Evolutionary conservation across 2,797 vertebrate genomes (phyloP).

Genomic region (Betta splendens): DNA sequence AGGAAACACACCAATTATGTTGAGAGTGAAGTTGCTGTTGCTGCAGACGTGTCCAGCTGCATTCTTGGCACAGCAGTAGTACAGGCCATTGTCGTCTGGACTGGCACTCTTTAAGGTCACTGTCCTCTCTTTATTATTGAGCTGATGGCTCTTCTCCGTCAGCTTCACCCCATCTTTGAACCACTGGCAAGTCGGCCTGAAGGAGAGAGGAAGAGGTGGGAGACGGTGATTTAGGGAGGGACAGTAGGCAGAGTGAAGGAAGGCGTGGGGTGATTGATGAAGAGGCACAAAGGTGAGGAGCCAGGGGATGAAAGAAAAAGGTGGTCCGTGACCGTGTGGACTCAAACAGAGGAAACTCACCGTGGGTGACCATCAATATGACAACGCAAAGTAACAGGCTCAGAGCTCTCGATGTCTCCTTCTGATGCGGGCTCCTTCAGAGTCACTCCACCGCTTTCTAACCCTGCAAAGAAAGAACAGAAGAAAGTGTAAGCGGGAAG

Average conservation of each 20-base stretch:
- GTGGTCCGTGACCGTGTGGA: slow-evolving; percentile 21
- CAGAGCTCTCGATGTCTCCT: slow-evolving; percentile 89
- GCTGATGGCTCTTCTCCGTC: slow-evolving; percentile 81
- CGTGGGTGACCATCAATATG: slow-evolving; percentile 96
- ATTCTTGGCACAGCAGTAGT: slow-evolving; percentile 93
- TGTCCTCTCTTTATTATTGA: slow-evolving; percentile 91
- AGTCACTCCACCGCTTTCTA: slow-evolving; percentile 90
- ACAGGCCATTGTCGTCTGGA: slow-evolving; percentile 88
- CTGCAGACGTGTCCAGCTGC: slow-evolving; percentile 89
- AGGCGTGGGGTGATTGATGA: background rate
- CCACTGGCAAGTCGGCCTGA: slow-evolving; percentile 93
- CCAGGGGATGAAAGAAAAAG: slow-evolving; percentile 4
- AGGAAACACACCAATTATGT: slow-evolving; percentile 85
- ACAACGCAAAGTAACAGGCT: slow-evolving; percentile 87
- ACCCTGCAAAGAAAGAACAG: slow-evolving; percentile 80
- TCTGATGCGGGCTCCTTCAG: slow-evolving; percentile 87
- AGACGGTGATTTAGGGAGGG: background rate
- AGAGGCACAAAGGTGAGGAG: background rate
- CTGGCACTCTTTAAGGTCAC: slow-evolving; percentile 84
- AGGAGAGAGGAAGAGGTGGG: background rate
- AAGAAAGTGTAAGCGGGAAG: slow-evolving; percentile 25
- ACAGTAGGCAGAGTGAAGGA: background rate
- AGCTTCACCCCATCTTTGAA: slow-evolving; percentile 85
- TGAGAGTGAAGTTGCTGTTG: slow-evolving; percentile 89
- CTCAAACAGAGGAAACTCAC: slow-evolving; percentile 79